Percentiles rank a stretch among this genome's conserved stretches.
These are phyloP conservation scores for Cerastoderma edule DNA, from an alignment of 2,888 invertebrate genomes.

Conservation along the genomic window DNA sequence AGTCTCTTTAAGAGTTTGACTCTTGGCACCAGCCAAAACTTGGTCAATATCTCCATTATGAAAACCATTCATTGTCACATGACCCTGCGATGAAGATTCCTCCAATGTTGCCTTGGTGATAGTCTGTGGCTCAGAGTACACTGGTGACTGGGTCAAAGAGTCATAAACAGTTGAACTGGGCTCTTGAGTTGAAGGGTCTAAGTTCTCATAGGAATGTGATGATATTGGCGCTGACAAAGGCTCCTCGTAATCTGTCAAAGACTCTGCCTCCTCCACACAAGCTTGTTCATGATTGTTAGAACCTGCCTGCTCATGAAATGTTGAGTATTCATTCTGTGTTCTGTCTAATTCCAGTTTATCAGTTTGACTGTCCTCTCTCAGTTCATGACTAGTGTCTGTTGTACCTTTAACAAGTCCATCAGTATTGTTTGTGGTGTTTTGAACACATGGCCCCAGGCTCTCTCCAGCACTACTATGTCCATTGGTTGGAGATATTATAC, in stretches of 20 bases:
- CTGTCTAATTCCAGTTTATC: background rate
- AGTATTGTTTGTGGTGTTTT: conserved; percentile 10
- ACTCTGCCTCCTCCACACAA: background rate
- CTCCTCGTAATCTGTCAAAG: conserved; percentile 18
- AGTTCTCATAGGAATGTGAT: conserved; percentile 63
- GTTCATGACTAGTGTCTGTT: background rate
- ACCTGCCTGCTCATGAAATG: conserved; percentile 25
- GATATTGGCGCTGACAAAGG: conserved; percentile 11
- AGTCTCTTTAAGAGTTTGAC: no score
- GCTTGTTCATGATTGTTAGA: background rate
- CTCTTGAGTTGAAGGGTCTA: conserved; percentile 29
- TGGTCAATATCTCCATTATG: background rate
- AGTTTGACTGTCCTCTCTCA: conserved; percentile 4
- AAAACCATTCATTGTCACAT: conserved; percentile 4
- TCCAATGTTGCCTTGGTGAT: background rate
- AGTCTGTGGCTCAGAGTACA: conserved; percentile 15
- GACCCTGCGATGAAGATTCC: conserved; percentile 3
- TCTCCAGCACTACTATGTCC: background rate
- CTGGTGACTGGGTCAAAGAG: conserved; percentile 14
- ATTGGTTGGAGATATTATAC: background rate
- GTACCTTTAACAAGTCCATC: background rate
- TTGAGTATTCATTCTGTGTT: conserved; percentile 31
- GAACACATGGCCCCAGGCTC: background rate
- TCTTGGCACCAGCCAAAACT: background rate
- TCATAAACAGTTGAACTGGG: conserved; percentile 1